Percentiles rank a stretch among this genome's conserved stretches.
phyloP scores from a whole-genome alignment of 2,113 vertebrate genomes.

The Antechinus stuartii region DNA sequence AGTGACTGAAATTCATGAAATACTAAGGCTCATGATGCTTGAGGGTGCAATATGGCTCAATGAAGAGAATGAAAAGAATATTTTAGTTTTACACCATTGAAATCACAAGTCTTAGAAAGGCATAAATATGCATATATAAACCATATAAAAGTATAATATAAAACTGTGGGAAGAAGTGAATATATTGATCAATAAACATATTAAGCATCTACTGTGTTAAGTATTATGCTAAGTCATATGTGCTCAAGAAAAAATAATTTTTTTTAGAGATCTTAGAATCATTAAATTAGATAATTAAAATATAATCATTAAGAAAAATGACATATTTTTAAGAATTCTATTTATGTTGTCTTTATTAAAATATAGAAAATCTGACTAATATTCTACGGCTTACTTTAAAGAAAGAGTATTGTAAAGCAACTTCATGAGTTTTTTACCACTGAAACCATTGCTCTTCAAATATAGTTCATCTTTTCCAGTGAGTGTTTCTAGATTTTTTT shows the following conservation, averaged over 20 bases:
- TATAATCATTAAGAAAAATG: neutral
- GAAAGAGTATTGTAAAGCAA: neutral
- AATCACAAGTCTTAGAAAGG: neutral
- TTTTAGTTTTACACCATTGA: neutral
- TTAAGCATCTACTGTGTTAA: neutral
- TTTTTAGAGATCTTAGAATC: neutral
- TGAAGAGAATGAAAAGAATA: neutral
- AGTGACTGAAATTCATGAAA: neutral
- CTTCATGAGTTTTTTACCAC: neutral
- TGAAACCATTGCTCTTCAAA: neutral
- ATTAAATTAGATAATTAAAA: neutral
- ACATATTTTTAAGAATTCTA: neutral
- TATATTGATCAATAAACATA: neutral
- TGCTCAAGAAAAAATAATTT: neutral
- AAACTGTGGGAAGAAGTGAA: neutral
- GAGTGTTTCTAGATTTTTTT: neutral
- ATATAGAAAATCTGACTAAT: neutral
- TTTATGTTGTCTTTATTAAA: neutral
- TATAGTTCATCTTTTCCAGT: neutral
- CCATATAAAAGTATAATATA: neutral
- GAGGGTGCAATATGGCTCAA: neutral
- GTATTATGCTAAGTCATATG: neutral
- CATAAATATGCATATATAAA: neutral
- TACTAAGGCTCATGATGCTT: neutral
- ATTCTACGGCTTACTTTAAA: neutral